Conservation (phyloP, 2,888 invertebrate genomes). For the Noctua janthe region DNA sequence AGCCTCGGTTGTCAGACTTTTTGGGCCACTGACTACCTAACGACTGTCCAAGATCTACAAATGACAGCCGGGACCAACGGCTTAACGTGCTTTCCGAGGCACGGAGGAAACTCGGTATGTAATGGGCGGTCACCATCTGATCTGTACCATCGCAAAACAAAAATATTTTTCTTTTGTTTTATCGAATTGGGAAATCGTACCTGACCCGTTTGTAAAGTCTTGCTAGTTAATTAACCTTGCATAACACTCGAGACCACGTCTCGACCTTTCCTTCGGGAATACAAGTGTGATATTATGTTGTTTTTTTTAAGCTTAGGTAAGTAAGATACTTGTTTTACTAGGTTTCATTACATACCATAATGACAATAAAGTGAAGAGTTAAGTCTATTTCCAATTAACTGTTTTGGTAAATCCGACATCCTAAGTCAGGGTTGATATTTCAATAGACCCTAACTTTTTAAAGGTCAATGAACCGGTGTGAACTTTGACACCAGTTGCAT, state of each 20-base stretch:
- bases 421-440: neutral
- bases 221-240: neutral
- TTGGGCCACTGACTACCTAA: too few species aligned
- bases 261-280: neutral
- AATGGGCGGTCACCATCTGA: too few species aligned
- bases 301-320: neutral
- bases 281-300: neutral
- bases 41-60: too few species aligned
- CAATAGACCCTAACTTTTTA: neutral
- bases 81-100: too few species aligned
- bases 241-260: neutral
- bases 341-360: neutral
- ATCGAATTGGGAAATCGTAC: neutral
- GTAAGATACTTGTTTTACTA: neutral
- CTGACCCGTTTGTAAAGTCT: neutral
- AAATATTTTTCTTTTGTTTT: neutral
- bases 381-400: neutral
- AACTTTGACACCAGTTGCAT: constrained; percentile 32
- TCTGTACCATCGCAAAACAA: neutral
- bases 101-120: too few species aligned
- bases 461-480: neutral
- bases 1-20: too few species aligned
- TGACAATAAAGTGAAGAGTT: neutral
- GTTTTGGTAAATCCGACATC: neutral
- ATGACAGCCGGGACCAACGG: too few species aligned